Conservation (phyloP, 1,140 invertebrate genomes). For the Brachionus koreanus region DNA sequence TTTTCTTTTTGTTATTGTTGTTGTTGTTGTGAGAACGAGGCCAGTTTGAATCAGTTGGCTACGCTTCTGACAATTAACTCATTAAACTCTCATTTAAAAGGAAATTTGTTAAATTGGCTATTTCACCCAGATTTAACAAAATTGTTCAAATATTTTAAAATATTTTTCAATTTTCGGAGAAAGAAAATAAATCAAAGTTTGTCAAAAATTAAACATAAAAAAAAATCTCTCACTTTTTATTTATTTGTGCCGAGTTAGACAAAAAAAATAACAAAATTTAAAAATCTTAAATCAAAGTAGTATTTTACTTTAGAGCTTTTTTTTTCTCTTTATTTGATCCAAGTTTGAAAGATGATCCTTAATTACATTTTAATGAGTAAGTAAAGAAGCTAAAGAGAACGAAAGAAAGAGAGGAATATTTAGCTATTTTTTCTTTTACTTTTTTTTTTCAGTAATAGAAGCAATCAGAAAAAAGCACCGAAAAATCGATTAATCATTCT, state of each 20-base stretch:
- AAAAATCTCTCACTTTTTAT: neutral
- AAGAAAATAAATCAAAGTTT: constrained; percentile 35
- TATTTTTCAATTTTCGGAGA: neutral
- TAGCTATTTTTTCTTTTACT: neutral
- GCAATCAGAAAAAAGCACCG: constrained; percentile 39
- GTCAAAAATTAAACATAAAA: neutral
- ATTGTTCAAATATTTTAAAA: neutral
- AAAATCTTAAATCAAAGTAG: neutral
- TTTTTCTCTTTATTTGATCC: constrained; percentile 1
- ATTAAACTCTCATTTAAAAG: constrained; percentile 18
- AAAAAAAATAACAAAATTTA: neutral
- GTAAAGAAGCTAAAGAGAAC: neutral
- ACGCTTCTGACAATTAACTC: constrained; percentile 17
- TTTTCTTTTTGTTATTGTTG: neutral
- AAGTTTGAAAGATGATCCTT: constrained; percentile 26
- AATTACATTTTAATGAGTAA: constrained; percentile 42
- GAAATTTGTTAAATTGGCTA: constrained; percentile 13
- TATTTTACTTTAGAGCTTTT: neutral
- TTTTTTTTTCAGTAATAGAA: neutral
- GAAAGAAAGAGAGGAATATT: constrained; percentile 9
- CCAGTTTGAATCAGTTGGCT: neutral
- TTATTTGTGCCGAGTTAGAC: neutral
- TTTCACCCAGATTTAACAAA: constrained; percentile 32
- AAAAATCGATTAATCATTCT: constrained; percentile 43
- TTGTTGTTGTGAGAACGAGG: neutral